Base-by-base conservation (phyloP, 1,140 invertebrate genomes). In the Drosophila eugracilis region DNA sequence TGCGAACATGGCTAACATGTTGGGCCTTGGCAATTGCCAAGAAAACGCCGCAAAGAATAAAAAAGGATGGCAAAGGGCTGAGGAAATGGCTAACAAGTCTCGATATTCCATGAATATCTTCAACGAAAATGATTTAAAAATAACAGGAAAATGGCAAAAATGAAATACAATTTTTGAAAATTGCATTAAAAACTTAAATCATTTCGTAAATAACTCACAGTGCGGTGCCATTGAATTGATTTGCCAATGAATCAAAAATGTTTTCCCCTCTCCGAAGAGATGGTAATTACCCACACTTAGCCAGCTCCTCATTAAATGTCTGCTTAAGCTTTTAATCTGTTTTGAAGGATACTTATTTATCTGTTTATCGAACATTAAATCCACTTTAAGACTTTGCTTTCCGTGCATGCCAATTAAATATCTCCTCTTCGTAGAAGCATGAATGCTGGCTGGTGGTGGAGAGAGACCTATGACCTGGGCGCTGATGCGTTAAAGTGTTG, bases 1-100 rank as follows among this genome's bases (percentile, higher is more conserved):
- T 63, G 75, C 76, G 75, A 73, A 58, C 75, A 78, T 52, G 53
- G 77, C 52, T 14, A 72, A 63, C 69, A 79, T 74, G 54, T 65
- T 48, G 70, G 39, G 28, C 24, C 55, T 12, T 32, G 41, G 45
- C 74, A 34, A 76, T 52, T 59, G 71, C 72, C 78, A 72, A 54
- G 69, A 45, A 59, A 67, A 52, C 6, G 17, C 14, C 22, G 24
- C 26, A 41, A 44, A 67, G 41, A 24, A 44, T 37, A 30, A 28
- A 45, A 4, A 2, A 12, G 28, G 9, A 47, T 50, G 5, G 15
- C n/a, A 21, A 7, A 26, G 1, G 34, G 1, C 3, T 15, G 45
- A 19, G 17, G 12, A 19, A 39, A 17, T 7, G 36, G 14, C 15
- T 7, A 15, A 37, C 5, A 34, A 34, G n/a, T 34, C 0, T 34